A percentile compares a stretch with the other conserved stretches of the same genome.
Conservation (phyloP, 2,888 invertebrate genomes). For the Seira musarum region DNA sequence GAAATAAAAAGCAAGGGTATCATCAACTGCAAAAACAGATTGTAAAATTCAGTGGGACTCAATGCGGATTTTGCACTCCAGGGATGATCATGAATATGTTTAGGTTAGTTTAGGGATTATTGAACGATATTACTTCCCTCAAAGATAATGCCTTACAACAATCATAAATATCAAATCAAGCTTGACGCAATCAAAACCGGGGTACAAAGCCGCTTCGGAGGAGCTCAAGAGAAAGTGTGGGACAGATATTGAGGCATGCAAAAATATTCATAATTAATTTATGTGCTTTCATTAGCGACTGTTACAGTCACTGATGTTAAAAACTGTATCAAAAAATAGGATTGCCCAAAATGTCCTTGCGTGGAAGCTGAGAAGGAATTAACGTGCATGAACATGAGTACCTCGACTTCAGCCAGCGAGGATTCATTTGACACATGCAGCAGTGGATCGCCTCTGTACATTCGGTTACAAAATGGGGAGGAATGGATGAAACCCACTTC, state of each 20-base stretch:
- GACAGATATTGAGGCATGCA: constrained; percentile 73
- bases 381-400: no score
- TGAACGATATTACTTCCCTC: neutral
- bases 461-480: no score
- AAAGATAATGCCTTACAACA: no score
- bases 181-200: neutral
- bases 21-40: constrained; percentile 72
- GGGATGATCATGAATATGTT: constrained; percentile 14
- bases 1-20: constrained; percentile 71
- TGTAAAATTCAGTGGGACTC: constrained; percentile 70
- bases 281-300: neutral
- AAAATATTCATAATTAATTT: neutral
- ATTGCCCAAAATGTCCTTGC: no score
- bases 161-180: no score
- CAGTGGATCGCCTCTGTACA: no score
- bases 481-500: constrained; percentile 63
- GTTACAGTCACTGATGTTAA: neutral
- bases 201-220: no score
- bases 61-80: constrained; percentile 19
- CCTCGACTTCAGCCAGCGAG: constrained; percentile 7
- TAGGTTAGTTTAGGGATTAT: constrained; percentile 75
- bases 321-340: no score
- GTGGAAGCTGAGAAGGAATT: no score
- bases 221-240: constrained; percentile 73
- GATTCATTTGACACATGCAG: neutral